Base-by-base conservation (phyloP, 2,888 invertebrate genomes). In the Panopea generosa region DNA sequence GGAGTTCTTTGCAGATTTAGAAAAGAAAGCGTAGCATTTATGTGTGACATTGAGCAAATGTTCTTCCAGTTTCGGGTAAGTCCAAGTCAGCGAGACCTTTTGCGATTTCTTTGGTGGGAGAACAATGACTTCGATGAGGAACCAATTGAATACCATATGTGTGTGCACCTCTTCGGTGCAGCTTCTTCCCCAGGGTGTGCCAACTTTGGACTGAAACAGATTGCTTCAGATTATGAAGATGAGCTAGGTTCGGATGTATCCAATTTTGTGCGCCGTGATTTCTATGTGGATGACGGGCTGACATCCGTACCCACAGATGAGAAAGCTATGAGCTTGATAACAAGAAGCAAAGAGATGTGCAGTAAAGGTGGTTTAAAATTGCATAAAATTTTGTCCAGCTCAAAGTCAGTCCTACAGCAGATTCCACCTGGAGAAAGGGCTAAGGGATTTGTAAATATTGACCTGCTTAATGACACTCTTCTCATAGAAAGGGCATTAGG, bases 371-470 rank as follows among this genome's bases (percentile, higher is more conserved):
- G 61, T 2, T 7, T 61, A 2, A 27, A 61, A 20, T 49, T 86
- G 4, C 80, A 83, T 63, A 82, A 84, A 53, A 77, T 84, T 52
- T n/a, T 71, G 1, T 82, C 78, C 0, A 88, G 86, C 57, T 60
- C 55, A 7, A 55, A 66, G 45, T 67, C 67, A 18, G 84, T 85
- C 22, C 16, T 84, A 3, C 40, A 67, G 6, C 62, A 47, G 7
- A 74, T 73, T 6, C 26, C 40, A 9, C 20, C 40, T 1, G 67
- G 60, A 24, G 84, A 81, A 24, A 18, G 76, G 60, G 76, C 72
- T 9, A 55, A 60, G 29, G 77, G 29, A 1, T 2, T 57, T 0
- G 52, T 49, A 22, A 29, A 61, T 22, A 26, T 78, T n/a, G 53
- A 78, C 45, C 16, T 80, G 16, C 9, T 33, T 1, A 11, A n/a